Evolutionary conservation across 1,140 invertebrate genomes (phyloP).

Genomic region (Hyles euphorbiae): DNA sequence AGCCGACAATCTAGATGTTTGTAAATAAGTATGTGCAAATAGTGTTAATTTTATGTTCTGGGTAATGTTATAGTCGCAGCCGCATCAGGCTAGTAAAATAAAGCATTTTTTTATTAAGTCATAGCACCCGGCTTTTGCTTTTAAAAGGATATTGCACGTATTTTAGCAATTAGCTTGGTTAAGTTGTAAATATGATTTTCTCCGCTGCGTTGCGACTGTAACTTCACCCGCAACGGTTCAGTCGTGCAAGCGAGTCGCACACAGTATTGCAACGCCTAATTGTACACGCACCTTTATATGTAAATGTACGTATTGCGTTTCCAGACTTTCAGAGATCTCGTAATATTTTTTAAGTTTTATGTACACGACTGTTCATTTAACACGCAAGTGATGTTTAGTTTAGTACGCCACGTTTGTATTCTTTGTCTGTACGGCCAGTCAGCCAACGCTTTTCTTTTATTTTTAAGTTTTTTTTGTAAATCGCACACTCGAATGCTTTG

Average conservation of each 20-base stretch:
- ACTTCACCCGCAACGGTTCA: conserved; percentile 5
- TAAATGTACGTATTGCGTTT: conserved; percentile 66
- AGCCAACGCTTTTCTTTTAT: conserved; percentile 21
- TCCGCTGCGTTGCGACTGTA: neutral
- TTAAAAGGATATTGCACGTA: no score
- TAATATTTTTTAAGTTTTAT: conserved; percentile 61
- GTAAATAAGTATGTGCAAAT: conserved; percentile 20
- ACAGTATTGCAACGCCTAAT: conserved; percentile 17
- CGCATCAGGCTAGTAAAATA: no score
- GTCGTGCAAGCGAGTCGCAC: conserved; percentile 9
- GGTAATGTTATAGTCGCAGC: no score
- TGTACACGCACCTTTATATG: conserved; percentile 43
- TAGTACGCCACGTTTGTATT: conserved; percentile 27
- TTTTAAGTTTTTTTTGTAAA: conserved; percentile 20
- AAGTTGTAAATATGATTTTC: conserved; percentile 13
- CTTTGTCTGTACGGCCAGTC: conserved; percentile 33
- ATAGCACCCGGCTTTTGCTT: no score
- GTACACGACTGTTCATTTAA: conserved; percentile 59
- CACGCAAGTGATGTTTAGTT: conserved; percentile 51
- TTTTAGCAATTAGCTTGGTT: no score
- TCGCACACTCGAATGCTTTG: conserved; percentile 35
- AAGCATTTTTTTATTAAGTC: no score
- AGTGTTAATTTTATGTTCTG: neutral
- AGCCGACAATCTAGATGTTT: conserved; percentile 25
- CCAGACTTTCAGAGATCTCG: conserved; percentile 74